Percentiles rank a stretch among this genome's conserved stretches.
These are phyloP conservation scores for Plestiodon gilberti DNA, from an alignment of 2,113 vertebrate species.

Conservation along the genomic window DNA sequence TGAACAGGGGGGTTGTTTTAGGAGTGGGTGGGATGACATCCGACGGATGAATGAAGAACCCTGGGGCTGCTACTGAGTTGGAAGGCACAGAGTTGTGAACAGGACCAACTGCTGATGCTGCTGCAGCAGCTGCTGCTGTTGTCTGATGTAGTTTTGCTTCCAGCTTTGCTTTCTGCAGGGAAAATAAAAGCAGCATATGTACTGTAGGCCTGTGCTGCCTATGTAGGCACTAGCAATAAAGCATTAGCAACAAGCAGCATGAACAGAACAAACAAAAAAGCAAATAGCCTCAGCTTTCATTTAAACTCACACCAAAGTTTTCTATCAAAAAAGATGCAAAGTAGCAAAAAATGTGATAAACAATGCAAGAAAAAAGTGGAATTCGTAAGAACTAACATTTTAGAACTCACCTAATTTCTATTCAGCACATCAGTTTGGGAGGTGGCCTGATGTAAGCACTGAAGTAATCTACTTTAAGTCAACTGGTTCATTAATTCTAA, in stretches of 20 bases:
- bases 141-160: conserved; percentile 99
- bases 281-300: conserved; percentile 24
- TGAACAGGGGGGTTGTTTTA: conserved; percentile 98
- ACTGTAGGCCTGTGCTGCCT: conserved; percentile 52
- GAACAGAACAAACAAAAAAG: conserved; percentile 20
- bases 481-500: not conserved
- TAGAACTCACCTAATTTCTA: conserved; percentile 2
- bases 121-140: conserved; percentile 85
- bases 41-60: conserved; percentile 98
- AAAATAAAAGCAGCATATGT: conserved; percentile 65
- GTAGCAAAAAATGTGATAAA: conserved; percentile 11
- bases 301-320: conserved; percentile 16
- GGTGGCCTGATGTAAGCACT: not conserved
- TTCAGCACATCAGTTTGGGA: not conserved
- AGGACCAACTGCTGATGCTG: conserved; percentile 87
- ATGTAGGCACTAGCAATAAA: not conserved
- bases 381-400: not conserved
- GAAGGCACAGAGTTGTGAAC: conserved; percentile 96
- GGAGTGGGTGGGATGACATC: conserved; percentile 98
- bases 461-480: not conserved
- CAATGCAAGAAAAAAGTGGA: not conserved
- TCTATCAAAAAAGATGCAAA: not conserved
- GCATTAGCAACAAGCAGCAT: conserved; percentile 37
- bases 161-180: conserved; percentile 94
- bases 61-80: conserved; percentile 89